Base-by-base conservation (phyloP, 2,113 vertebrate species). In the Meleagris gallopavo region DNA sequence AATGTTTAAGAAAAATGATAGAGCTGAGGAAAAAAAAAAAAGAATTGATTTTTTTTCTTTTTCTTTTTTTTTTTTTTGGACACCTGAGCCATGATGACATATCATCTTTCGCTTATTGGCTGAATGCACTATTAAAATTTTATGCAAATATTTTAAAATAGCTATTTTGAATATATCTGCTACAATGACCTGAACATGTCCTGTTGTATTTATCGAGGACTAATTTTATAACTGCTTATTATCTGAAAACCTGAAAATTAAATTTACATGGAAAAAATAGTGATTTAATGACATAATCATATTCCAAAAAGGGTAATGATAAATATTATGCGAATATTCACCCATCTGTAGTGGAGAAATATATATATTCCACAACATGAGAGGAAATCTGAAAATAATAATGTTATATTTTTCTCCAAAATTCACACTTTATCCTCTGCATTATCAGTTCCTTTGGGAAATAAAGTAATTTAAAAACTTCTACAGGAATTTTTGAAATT, bases 301-400 rank as follows among this genome's bases (percentile, higher is more conserved):
- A 6, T 64, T 64, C 4, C 11, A 89, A 40, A 34, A 67, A 62
- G 8, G 30, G 2, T 18, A 2, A 66, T 38, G 41, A 30, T 62
- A 75, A 83, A 34, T 25, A 3, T 43, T 34, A 85, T 73, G 6
- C 40, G 13, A 48, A 48, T 57, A 29, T 25, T 70, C 12, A 29
- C 9, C 12, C 3, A 18, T 52, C 14, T 46, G 17, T 72, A 57
- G 16, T 17, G 36, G 24, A 55, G 9, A 88, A 78, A 81, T 24
- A 24, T 0, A 0, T 20, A 72, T 57, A 36, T 83, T 40, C 14
- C 55, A 38, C 1, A 11, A 0, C 1, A 22, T 27, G 14, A 88
- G 81, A 70, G 12, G 22, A 36, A 86, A 50, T 62, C 17, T 50
- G 38, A 54, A 83, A 69, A 40, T 0, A 55, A 43, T n/a, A 57